Base-by-base conservation (phyloP, 2,888 invertebrate genomes). In the Ceriagrion tenellum region DNA sequence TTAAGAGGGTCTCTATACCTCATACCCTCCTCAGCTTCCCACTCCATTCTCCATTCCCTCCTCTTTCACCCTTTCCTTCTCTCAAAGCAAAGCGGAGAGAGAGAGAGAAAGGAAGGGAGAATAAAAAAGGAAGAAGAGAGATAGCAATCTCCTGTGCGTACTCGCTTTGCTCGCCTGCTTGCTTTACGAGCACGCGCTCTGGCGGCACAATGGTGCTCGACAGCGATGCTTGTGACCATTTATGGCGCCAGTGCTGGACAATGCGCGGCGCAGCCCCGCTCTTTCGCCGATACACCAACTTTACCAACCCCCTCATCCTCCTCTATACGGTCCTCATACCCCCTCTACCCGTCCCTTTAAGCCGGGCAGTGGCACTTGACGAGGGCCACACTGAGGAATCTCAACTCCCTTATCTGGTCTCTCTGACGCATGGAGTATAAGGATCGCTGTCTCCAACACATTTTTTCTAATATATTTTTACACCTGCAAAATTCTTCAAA, bases 181-280 rank as follows among this genome's bases (percentile, higher is more conserved):
- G 47, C 69, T 93, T 93, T 93, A 93, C 93, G 93, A 93, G 93
- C 93, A 69, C 74, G 74, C 81, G 81, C 93, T 93, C 93, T 26
- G 69, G 47, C 69, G 47, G 93, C 69, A 93, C 93, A 93, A 69
- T 74, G n/a, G 69, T 23, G 91, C 69, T 69, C 47, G 47, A 81
- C 81, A 81, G 35, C 81, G 81, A 81, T 35, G 35, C 81, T 13
- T 93, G 69, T 93, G 93, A 93, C 93, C 93, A 93, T 93, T 93
- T 93, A 93, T 40, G 93, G 93, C 93, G 93, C 69, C 93, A 74
- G 18, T 81, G 81, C 47, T 2, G 93, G 91, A 91, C 63, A 91
- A 91, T 93, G 69, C 69, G 93, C 23, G 93, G 63, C 16, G 59
- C 20, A 20, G 18, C 47, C 26, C 20, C 90, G 56, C 90, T 81